These are phyloP conservation scores for Heliconius ethilla DNA, from an alignment of 2,888 invertebrate species.

Conservation along the genomic window DNA sequence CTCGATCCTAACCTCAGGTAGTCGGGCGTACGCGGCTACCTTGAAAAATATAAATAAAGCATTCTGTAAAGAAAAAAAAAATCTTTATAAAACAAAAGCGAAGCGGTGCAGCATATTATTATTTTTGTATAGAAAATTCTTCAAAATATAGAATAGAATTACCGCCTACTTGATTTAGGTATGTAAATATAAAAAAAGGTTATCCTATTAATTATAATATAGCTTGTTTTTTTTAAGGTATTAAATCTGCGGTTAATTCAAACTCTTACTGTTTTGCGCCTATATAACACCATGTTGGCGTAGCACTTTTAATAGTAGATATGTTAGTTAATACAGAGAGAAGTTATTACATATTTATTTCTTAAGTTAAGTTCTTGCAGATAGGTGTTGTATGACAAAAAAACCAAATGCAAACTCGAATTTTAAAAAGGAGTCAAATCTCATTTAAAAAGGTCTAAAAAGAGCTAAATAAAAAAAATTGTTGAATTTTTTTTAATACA, in stretches of 20 bases:
- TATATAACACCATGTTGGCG: too few relatives aligned
- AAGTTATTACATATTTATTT: too few relatives aligned
- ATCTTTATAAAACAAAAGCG: slow-evolving; percentile 4
- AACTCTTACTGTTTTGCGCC: not conserved
- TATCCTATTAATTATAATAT: not conserved
- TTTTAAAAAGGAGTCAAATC: too few relatives aligned
- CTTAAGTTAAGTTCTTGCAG: too few relatives aligned
- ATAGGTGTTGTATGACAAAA: too few relatives aligned
- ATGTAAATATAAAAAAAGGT: not conserved
- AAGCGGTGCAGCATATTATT: not conserved
- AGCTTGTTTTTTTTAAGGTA: too few relatives aligned
- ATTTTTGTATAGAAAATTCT: slow-evolving; percentile 1
- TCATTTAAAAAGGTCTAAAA: too few relatives aligned
- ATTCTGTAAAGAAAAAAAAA: slow-evolving; percentile 16
- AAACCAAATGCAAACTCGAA: too few relatives aligned
- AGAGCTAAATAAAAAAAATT: too few relatives aligned
- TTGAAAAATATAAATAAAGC: slow-evolving; percentile 19
- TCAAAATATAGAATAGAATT: not conserved
- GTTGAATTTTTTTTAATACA: too few relatives aligned
- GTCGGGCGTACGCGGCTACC: slow-evolving; percentile 13
- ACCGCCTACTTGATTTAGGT: not conserved
- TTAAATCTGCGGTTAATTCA: not conserved
- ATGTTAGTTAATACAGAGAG: too few relatives aligned
- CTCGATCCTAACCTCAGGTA: slow-evolving; percentile 34
- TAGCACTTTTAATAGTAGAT: too few relatives aligned